Evolutionary conservation across 2,888 invertebrate genomes (phyloP), one percentile per base, ranked within the genome.

Genomic region (Agriopis leucophaearia): DNA sequence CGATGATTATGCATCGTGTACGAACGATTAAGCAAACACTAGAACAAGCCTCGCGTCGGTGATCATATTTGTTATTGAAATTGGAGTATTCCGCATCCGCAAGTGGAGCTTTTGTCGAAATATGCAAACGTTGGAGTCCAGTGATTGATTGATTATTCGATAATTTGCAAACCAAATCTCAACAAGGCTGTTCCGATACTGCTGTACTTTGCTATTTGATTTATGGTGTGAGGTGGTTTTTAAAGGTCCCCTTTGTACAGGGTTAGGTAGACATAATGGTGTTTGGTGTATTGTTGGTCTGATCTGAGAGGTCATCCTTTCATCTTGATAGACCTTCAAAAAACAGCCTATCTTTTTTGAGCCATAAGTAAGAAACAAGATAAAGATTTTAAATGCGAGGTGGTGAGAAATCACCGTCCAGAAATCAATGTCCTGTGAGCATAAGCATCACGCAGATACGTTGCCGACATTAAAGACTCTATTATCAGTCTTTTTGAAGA

Each of bases 151-250:
- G 74, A 71, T 73, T 74, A 74, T 74, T 71, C 74, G 68, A 64
- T 70, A 66, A 75, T 75, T 75, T 75, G 75, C 75, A 75, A 75
- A 72, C 75, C 75, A 75, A 75, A 75, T 74, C 74, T 70, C 71
- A 70, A 74, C 71, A 71, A 71, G 62, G 59, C 59, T 70, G 71
- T 67, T 69, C 52, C 64, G 64, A 70, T 73, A 67, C 67, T 66
- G 71, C 44, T 68, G 52, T 65, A 60, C 63, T 64, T 58, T 69
- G 64, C 58, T 69, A 58, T 65, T 65, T 59, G 48, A 64, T 51
- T 67, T 70, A 58, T 58, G 60, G 6, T 40, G 15, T n/a, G 47
- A 42, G 47, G 45, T 51, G 13, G 6, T 36, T 35, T 55, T 42
- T 13, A 42, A 13, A 9, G 38, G 27, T n/a, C 18, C 15, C 45